Percentiles rank a stretch among this genome's conserved stretches.
Evolutionary conservation across 2,113 vertebrate species (phyloP).

Genomic region (Silurus glanis): DNA sequence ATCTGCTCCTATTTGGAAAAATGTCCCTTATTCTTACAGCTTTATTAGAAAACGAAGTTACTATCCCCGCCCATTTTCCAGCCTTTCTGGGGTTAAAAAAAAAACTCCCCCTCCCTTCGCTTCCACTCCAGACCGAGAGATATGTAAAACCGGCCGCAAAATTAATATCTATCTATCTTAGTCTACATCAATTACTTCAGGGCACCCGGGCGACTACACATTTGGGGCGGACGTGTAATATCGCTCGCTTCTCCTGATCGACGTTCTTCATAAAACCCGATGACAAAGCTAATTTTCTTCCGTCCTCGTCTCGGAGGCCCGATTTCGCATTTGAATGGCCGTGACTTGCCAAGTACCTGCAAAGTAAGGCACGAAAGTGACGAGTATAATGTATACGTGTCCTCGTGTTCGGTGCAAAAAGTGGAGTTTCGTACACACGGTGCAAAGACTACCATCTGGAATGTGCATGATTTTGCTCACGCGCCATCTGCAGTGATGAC

Average conservation of each 20-base stretch:
- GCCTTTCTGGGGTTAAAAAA: background rate
- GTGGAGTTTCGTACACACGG: conserved; percentile 24
- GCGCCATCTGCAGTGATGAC: conserved; percentile 59
- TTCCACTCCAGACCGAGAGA: conserved; percentile 20
- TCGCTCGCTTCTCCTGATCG: conserved; percentile 39
- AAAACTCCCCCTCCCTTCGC: background rate
- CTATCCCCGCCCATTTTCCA: background rate
- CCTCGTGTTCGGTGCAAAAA: background rate
- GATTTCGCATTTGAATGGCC: background rate
- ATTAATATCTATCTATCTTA: conserved; percentile 50
- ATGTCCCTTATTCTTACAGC: background rate
- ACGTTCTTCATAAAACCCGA: conserved; percentile 20
- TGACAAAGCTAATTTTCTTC: conserved; percentile 27
- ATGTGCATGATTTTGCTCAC: conserved; percentile 42
- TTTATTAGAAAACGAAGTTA: background rate
- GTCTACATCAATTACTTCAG: conserved; percentile 48
- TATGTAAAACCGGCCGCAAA: conserved; percentile 29
- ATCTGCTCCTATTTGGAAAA: background rate
- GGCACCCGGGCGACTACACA: conserved; percentile 15
- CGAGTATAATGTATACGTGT: background rate
- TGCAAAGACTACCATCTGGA: conserved; percentile 62
- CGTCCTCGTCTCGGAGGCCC: background rate
- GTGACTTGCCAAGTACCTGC: background rate
- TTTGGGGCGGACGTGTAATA: conserved; percentile 23
- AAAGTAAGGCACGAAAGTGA: background rate